Base-by-base conservation (phyloP, 2,888 invertebrate genomes). In the Drosophila atripex region DNA sequence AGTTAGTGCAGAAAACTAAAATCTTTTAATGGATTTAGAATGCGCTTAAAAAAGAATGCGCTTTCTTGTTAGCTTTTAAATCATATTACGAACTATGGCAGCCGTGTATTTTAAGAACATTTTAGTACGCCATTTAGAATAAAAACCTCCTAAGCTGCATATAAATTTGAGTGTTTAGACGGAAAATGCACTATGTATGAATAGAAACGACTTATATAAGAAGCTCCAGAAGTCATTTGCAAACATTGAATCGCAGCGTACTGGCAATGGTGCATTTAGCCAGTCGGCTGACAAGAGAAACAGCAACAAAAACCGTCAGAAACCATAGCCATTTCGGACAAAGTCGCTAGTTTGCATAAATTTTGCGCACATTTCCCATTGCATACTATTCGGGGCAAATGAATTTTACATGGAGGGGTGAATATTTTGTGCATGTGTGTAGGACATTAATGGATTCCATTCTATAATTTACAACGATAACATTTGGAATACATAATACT, bases 281-380 rank as follows among this genome's bases (percentile, higher is more conserved):
- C 39, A 39, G 3, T 39, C 60, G 16, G 30, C 14, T 25, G 18
- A 43, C 45, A 38, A 30, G 12, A 45, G 21, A 56, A 21, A 23
- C 25, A 45, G 12, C 45, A 45, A 45, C 25, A 21, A 21, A 43
- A 38, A 38, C 47, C 56, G 14, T 23, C 43, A 35, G 47, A 18
- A n/a, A 30, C 30, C 39, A 64, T 64, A 16, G 39, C 47, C 52
- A 64, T 63, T 64, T 64, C 23, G 38, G 38, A 25, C 47, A 66
- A 23, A 11, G 66, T n/a, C 52, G 64, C 52, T 69, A 59, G 73
- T 76, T 84, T 79, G 85, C 76, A 78, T 83, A 83, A 63, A 79
- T 78, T 78, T 76, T 39, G 73, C 59, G 66, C 79, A 65, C 69
- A 76, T 66, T 82, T 78, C 60, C 60, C 28, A 39, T 28, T 56